Evolutionary conservation across 2,888 invertebrate genomes (phyloP).

Genomic region (Meliscaeva auricollis): DNA sequence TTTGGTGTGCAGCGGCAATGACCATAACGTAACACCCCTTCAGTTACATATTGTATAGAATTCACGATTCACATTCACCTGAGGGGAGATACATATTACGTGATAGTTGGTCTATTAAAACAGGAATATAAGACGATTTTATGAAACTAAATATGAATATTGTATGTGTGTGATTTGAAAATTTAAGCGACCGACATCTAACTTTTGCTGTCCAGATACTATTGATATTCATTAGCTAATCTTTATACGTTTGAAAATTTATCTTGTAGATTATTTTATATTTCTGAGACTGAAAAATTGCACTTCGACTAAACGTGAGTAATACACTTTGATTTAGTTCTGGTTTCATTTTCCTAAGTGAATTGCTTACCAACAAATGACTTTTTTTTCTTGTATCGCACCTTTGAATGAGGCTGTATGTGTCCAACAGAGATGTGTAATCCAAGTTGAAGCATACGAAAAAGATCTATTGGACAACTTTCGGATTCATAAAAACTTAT

Average conservation of each 20-base stretch:
- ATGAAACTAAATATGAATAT: constrained; percentile 18
- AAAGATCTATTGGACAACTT: too few species aligned
- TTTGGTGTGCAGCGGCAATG: constrained; percentile 6
- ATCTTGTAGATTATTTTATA: neutral
- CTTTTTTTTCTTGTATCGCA: too few species aligned
- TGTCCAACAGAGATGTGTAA: too few species aligned
- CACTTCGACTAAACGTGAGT: too few species aligned
- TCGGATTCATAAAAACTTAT: too few species aligned
- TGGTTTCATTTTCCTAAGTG: too few species aligned
- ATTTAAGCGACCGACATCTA: neutral
- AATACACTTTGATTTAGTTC: too few species aligned
- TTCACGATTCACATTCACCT: constrained; percentile 8
- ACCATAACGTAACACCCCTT: constrained; percentile 28
- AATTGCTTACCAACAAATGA: too few species aligned
- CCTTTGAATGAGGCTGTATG: too few species aligned
- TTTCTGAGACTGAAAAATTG: neutral
- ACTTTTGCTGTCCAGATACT: neutral
- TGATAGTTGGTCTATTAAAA: constrained; percentile 17
- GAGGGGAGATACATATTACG: constrained; percentile 3
- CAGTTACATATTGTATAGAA: neutral
- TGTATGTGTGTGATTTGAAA: neutral
- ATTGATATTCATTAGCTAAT: neutral
- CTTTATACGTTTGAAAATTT: neutral
- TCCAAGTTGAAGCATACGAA: too few species aligned
- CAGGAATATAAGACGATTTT: constrained; percentile 12